Evolutionary conservation across 2,113 vertebrate species (phyloP), one percentile per base, ranked within the genome.

Genomic region (Otus sunia): DNA sequence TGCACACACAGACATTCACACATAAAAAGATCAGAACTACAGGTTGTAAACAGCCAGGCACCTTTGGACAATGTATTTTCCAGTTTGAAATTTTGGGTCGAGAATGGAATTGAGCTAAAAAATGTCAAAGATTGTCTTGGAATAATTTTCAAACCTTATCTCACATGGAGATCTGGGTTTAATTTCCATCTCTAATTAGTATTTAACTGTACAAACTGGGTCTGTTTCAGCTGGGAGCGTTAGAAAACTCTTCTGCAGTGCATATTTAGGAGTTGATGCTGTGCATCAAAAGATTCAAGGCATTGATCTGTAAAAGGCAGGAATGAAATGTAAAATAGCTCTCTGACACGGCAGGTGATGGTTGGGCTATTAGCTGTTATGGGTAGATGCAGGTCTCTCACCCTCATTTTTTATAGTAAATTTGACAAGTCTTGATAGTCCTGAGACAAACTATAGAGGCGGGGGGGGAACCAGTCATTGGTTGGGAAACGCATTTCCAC

Each of bases 221-320:
- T 88, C 18, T 2, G 1, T 49, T 80, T 75, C 7, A 49, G 2
- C 14, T 17, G 49, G 17, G 17, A 75, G 18, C 41, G 12, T 43
- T 19, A 34, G 19, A 86, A 90, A 52, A 6, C 5, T 21, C 7
- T 90, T 47, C 62, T 53, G 23, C 14, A 64, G 23, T 2, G 2
- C 0, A 0, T 73, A 50, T 83, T 69, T 69, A 64, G 50, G 49
- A 41, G 8, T 26, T 79, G 53, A 58, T 73, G 32, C 9, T 1
- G 2, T 34, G 56, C 27, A 73, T 68, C 39, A 47, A 73, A 56
- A 72, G 8, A 36, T 90, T 93, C 53, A 62, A 69, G 59, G 74
- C 62, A 94, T 96, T 95, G 86, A 90, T 95, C 30, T 90, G 22
- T 80, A 66, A 88, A 82, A 90, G 26, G 67, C 16, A 69, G 39